Conservation (phyloP, 2,888 invertebrate genomes). For the Abscondita cerata region DNA sequence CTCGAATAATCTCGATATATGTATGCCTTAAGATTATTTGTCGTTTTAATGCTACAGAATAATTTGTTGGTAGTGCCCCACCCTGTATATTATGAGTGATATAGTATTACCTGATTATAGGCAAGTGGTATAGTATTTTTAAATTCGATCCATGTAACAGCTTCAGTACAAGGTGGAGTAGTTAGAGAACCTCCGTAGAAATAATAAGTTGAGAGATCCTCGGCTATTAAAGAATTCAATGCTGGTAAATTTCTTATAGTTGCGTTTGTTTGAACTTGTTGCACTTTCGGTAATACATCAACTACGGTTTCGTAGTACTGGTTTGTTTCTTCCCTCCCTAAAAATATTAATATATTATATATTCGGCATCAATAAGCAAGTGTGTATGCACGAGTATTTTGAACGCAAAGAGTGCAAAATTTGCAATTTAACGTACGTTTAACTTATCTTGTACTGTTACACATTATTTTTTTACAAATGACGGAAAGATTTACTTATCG, state of each 20-base stretch:
- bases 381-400: too few species aligned
- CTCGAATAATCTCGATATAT: too few species aligned
- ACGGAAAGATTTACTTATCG: too few species aligned
- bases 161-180: constrained; percentile 81
- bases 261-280: constrained; percentile 34
- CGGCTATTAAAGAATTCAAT: constrained; percentile 31
- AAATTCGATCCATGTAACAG: constrained; percentile 81
- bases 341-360: constrained; percentile 2
- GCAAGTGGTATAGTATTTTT: constrained; percentile 75
- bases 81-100: background rate
- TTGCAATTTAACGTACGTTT: too few species aligned
- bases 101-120: constrained; percentile 69
- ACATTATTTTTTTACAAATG: too few species aligned
- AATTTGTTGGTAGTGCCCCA: too few species aligned
- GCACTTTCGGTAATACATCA: constrained; percentile 36
- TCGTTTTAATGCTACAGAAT: too few species aligned
- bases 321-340: constrained; percentile 39
- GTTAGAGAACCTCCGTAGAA: constrained; percentile 83
- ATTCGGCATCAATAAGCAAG: background rate
- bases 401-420: too few species aligned
- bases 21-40: too few species aligned
- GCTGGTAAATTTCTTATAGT: constrained; percentile 25
- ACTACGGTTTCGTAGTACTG: constrained; percentile 35
- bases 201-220: constrained; percentile 62
- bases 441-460: too few species aligned